These are phyloP conservation scores for Cyclina sinensis DNA, from an alignment of 1,140 invertebrate genomes.

Conservation along the genomic window DNA sequence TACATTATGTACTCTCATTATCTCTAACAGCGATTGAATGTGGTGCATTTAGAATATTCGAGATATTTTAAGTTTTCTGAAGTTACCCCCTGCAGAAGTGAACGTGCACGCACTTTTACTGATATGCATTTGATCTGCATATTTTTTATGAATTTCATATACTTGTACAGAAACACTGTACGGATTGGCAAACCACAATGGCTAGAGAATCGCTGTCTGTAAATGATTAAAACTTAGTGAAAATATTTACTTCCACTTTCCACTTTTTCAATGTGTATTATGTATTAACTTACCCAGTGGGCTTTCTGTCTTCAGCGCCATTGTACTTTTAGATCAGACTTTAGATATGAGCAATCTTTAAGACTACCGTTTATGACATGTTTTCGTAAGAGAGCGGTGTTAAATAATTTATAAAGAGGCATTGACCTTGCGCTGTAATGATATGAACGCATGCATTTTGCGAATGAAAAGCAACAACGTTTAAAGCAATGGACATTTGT, in stretches of 20 bases:
- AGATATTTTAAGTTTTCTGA: slow-evolving; percentile 12
- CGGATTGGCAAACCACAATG: not conserved
- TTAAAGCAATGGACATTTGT: slow-evolving; percentile 9
- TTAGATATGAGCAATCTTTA: no score
- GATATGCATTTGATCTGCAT: slow-evolving; percentile 1
- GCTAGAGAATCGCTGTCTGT: not conserved
- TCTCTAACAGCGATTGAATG: not conserved
- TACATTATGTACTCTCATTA: not conserved
- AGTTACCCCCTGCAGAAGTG: not conserved
- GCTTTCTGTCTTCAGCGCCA: no score
- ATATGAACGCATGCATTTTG: not conserved
- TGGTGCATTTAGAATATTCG: not conserved
- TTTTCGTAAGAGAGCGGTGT: no score
- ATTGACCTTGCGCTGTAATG: no score
- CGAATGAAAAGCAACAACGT: not conserved
- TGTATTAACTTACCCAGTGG: no score
- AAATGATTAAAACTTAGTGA: not conserved
- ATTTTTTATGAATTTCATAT: not conserved
- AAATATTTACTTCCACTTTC: no score
- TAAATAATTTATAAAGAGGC: no score
- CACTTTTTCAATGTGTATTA: no score
- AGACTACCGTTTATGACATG: no score
- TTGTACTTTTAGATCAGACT: no score
- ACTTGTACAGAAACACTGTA: no score
- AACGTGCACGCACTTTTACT: not conserved